These are phyloP conservation scores for Nylanderia fulva DNA, from an alignment of 1,140 invertebrate genomes.

Conservation along the genomic window DNA sequence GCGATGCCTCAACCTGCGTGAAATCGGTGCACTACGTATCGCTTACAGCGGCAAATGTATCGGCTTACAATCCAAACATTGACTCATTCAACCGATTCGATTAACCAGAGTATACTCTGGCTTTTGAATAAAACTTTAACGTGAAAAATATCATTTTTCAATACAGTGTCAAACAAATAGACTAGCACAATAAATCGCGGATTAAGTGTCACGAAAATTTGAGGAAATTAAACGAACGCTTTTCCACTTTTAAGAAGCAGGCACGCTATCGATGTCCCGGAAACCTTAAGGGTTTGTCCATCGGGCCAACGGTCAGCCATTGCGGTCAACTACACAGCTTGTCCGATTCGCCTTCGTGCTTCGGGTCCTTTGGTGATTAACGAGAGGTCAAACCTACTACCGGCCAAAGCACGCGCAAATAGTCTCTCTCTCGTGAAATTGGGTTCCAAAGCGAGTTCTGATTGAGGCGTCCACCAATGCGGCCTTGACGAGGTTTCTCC, in stretches of 20 bases:
- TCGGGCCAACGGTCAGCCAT: constrained; percentile 76
- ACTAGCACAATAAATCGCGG: background rate
- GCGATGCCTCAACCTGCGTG: constrained; percentile 71
- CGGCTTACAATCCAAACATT: constrained; percentile 34
- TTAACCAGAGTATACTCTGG: background rate
- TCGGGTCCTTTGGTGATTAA: constrained; percentile 85
- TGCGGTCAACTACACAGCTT: constrained; percentile 84
- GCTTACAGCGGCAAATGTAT: constrained; percentile 62
- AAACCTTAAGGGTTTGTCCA: constrained; percentile 76
- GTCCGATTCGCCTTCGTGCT: constrained; percentile 81
- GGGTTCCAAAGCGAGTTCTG: constrained; percentile 80
- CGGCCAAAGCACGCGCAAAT: constrained; percentile 80
- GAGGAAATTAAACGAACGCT: background rate
- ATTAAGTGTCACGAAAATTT: background rate
- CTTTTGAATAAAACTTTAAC: background rate
- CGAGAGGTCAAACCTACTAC: constrained; percentile 82
- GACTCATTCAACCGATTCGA: constrained; percentile 13
- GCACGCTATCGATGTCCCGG: constrained; percentile 26
- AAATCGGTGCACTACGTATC: constrained; percentile 73
- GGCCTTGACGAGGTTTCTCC: constrained; percentile 67
- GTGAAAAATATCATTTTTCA: background rate
- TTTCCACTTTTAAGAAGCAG: background rate
- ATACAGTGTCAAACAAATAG: no score
- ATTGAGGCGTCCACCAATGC: constrained; percentile 80
- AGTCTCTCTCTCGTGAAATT: constrained; percentile 79